Base-by-base conservation (phyloP, 1,140 invertebrate species). In the Papilio xuthus region DNA sequence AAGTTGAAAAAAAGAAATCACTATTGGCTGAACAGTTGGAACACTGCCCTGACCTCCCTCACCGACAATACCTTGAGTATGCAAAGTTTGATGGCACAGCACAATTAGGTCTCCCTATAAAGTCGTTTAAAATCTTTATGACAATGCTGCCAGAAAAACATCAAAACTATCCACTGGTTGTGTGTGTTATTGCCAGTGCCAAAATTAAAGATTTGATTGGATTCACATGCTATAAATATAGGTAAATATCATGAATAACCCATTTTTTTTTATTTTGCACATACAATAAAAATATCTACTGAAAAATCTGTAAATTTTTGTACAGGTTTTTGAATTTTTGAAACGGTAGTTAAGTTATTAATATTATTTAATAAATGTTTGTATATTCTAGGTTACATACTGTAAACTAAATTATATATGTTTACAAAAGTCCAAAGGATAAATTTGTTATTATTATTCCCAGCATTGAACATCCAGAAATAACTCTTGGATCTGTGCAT, bases 141-240 rank as follows among this genome's bases (percentile, higher is more conserved):
- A 98, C 97, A 71, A 98, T 99, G 96, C 91, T 98, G 18, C 95
- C 96, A 37, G 95, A 96, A 78, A 96, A 96, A 56, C 95, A 97
- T 81, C 95, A 97, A 79, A 96, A 96, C 80, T 99, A 98, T 94
- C 98, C 98, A 0, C 94, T 99, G 86, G 94, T 96, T 86, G 96
- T 99, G 23, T 95, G 95, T 82, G 97, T 98, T 47, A 94, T 98
- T 77, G 95, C 96, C 37, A 96, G 95, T 85, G 98, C 98, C 26
- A 98, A 97, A 94, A 97, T 99, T 44, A 94, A 96, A 82, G 98
- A 99, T 89, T 95, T 99, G n/a, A 98, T 99, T 92, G 98, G 98
- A 23, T 96, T 99, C 23, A 98, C 98, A 84, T 98, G 98, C 92
- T 98, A 97, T 88, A 97, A 97, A 94, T 96, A 97, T 86, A 96